Conservation (phyloP, 2,888 invertebrate species). For the Escarpia spicata region DNA sequence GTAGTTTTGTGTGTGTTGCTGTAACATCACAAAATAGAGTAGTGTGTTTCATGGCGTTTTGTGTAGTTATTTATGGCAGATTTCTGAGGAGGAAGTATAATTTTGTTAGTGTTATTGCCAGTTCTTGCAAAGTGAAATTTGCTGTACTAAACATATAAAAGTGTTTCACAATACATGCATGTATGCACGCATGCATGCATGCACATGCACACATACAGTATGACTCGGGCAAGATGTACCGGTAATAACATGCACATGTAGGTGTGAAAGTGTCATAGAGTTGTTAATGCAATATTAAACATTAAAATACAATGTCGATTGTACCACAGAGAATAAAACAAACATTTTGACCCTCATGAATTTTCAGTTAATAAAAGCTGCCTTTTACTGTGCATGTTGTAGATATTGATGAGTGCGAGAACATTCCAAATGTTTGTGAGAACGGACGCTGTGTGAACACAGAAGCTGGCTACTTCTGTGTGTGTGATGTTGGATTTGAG, state of each 20-base stretch:
- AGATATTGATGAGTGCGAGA: conserved; percentile 60
- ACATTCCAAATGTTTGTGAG: conserved; percentile 52
- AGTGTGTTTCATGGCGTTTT: neutral
- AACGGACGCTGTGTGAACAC: conserved; percentile 59
- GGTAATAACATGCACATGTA: no score
- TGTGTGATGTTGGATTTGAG: conserved; percentile 71
- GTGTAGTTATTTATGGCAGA: neutral
- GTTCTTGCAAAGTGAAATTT: neutral
- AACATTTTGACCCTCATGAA: neutral
- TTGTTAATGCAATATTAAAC: neutral
- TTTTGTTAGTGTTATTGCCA: neutral
- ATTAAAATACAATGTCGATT: neutral
- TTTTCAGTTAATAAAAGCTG: neutral
- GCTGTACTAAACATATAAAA: neutral
- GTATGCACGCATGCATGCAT: neutral
- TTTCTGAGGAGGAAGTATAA: neutral
- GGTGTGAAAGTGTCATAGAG: no score
- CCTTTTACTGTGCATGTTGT: neutral
- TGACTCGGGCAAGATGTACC: no score
- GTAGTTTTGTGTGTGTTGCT: neutral
- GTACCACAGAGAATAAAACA: neutral
- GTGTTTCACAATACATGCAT: neutral
- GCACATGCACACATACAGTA: no score
- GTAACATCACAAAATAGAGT: neutral
- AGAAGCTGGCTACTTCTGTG: conserved; percentile 55